Evolutionary conservation across 2,888 invertebrate genomes (phyloP).

Genomic region (Xylota segnis): DNA sequence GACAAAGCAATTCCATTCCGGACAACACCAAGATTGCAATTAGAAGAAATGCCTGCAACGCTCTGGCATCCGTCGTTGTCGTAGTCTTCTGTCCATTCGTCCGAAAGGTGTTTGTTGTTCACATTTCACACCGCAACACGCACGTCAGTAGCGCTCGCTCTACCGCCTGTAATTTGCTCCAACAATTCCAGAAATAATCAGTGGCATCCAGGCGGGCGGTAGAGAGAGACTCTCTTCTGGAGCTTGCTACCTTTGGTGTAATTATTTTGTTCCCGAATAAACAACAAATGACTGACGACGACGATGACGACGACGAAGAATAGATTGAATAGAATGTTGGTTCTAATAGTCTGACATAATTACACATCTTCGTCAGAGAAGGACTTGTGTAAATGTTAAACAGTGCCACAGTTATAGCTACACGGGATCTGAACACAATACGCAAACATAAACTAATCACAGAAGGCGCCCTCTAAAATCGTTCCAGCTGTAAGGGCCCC

Average conservation of each 20-base stretch:
- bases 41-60: conserved; percentile 70
- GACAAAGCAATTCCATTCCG: conserved; percentile 74
- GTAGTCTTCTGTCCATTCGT: conserved; percentile 31
- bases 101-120: conserved; percentile 62
- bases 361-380: conserved; percentile 50
- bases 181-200: conserved; percentile 38
- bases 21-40: conserved; percentile 69
- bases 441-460: conserved; percentile 51
- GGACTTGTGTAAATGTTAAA: conserved; percentile 43
- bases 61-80: conserved; percentile 51
- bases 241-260: conserved; percentile 57
- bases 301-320: conserved; percentile 49
- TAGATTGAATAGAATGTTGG: conserved; percentile 26
- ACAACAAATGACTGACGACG: conserved; percentile 53
- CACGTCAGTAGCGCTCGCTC: conserved; percentile 53
- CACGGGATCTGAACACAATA: conserved; percentile 43
- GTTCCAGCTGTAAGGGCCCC: conserved; percentile 9
- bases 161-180: conserved; percentile 62
- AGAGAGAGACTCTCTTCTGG: conserved; percentile 3
- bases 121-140: conserved; percentile 61
- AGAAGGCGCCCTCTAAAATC: conserved; percentile 66
- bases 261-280: conserved; percentile 72
- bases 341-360: conserved; percentile 70
- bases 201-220: conserved; percentile 33
- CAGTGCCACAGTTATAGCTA: conserved; percentile 26